Evolutionary conservation across 2,797 vertebrate species (phyloP).

Genomic region (Spheniscus humboldti): DNA sequence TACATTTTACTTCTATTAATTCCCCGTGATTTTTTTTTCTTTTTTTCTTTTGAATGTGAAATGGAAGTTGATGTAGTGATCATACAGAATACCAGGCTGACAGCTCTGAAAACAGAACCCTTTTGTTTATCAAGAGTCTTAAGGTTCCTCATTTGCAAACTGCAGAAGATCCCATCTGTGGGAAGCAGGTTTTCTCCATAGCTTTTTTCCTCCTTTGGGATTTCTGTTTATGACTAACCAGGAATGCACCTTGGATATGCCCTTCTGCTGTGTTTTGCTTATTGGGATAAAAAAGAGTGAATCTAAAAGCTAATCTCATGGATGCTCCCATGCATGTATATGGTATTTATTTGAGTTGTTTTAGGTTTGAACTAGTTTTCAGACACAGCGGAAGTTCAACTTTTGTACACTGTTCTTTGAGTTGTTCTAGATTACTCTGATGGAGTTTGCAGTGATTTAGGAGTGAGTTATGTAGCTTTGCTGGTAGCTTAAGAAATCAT

Average conservation of each 20-base stretch:
- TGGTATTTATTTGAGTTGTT: background rate
- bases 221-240: background rate
- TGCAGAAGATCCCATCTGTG: background rate
- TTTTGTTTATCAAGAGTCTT: background rate
- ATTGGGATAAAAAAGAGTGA: background rate
- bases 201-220: background rate
- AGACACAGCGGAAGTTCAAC: background rate
- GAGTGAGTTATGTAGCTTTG: background rate
- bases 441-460: background rate
- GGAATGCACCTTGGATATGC: background rate
- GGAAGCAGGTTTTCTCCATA: background rate
- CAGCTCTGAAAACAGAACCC: background rate
- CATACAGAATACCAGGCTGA: background rate
- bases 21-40: background rate
- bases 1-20: conserved; percentile 1
- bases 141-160: background rate
- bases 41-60: background rate
- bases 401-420: background rate
- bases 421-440: background rate
- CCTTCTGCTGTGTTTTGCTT: background rate
- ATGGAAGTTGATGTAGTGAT: background rate
- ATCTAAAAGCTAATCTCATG: background rate
- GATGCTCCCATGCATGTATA: background rate
- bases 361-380: background rate
- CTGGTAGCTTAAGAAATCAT: background rate